Percentiles rank a stretch among this genome's conserved stretches.
Evolutionary conservation across 2,888 invertebrate species (phyloP).

Genomic region (Strigamia crassipes): DNA sequence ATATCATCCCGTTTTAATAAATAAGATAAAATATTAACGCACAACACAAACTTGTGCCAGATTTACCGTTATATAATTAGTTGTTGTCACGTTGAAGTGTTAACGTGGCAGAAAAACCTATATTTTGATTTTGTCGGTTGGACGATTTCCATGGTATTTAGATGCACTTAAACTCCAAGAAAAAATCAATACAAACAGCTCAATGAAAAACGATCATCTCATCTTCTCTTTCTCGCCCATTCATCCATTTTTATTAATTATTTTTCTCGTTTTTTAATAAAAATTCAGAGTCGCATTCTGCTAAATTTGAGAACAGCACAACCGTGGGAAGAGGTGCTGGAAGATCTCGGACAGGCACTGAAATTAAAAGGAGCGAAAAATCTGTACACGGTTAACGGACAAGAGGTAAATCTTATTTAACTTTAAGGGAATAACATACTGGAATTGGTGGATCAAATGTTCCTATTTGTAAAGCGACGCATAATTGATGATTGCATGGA

Average conservation of each 20-base stretch:
- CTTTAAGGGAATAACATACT: background rate
- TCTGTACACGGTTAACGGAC: slow-evolving; percentile 89
- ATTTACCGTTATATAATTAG: background rate
- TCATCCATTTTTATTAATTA: slow-evolving; percentile 11
- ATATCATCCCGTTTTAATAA: background rate
- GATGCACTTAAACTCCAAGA: background rate
- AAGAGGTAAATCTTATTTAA: slow-evolving; percentile 72
- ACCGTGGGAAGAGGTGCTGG: slow-evolving; percentile 90
- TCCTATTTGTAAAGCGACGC: background rate
- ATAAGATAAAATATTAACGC: background rate
- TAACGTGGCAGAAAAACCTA: background rate
- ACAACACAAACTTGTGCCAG: background rate
- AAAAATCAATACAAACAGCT: background rate
- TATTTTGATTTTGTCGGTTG: background rate
- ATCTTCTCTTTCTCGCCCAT: background rate
- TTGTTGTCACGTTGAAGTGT: background rate
- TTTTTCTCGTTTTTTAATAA: no score
- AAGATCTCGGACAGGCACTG: slow-evolving; percentile 88
- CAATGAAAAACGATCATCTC: background rate
- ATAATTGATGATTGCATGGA: slow-evolving; percentile 19
- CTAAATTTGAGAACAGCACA: slow-evolving; percentile 89
- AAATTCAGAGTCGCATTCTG: slow-evolving; percentile 80
- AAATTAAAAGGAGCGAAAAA: slow-evolving; percentile 88
- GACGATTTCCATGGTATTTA: slow-evolving; percentile 24
- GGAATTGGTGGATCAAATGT: background rate